Evolutionary conservation across 2,113 vertebrate species (phyloP).

Genomic region (Limnothrissa miodon): DNA sequence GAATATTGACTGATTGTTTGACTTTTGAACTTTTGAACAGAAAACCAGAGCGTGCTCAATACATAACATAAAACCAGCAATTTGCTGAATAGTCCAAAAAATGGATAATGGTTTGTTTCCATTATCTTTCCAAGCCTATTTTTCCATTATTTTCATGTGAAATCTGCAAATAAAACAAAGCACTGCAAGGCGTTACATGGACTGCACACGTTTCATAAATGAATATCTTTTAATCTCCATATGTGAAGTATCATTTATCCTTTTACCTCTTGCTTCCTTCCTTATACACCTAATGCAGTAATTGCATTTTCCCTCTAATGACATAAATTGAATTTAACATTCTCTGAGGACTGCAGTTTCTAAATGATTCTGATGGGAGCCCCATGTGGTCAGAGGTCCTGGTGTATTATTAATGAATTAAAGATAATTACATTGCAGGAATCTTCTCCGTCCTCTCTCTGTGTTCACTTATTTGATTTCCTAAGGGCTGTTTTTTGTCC

Average conservation of each 20-base stretch:
- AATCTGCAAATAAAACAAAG: no score
- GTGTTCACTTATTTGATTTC: neutral
- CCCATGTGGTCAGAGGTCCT: neutral
- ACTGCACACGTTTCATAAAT: no score
- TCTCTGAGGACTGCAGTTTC: neutral
- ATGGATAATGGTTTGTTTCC: no score
- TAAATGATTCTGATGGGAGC: slow-evolving; percentile 3
- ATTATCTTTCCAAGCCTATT: no score
- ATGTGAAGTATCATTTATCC: neutral
- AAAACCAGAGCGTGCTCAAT: no score
- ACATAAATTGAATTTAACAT: neutral
- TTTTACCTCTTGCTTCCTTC: neutral
- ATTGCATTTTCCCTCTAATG: slow-evolving; percentile 5
- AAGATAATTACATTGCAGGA: neutral
- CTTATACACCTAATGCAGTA: neutral
- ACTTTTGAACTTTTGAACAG: no score
- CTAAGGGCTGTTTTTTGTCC: neutral
- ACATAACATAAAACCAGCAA: no score
- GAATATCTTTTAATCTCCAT: no score
- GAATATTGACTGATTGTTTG: no score
- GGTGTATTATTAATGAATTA: slow-evolving; percentile 9
- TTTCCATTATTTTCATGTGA: no score
- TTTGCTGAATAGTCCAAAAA: no score
- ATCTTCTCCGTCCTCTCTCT: neutral
- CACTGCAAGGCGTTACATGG: no score